Evolutionary conservation across 2,888 invertebrate species (phyloP).

Genomic region (Resseliella maxima): DNA sequence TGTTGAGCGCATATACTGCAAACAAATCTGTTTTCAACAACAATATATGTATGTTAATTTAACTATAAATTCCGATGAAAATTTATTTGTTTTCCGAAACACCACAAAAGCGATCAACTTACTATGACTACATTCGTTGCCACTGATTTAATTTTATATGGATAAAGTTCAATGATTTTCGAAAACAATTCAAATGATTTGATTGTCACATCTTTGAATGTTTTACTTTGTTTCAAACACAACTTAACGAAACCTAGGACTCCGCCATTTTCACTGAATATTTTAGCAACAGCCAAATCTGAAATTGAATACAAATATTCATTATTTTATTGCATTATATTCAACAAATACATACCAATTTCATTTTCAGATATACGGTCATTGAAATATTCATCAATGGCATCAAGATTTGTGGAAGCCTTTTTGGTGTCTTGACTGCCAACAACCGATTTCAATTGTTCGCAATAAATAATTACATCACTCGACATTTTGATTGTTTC

Average conservation of each 20-base stretch:
- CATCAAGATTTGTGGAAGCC: constrained; percentile 60
- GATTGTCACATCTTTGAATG: constrained; percentile 60
- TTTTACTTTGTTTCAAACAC: constrained; percentile 59
- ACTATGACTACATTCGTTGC: constrained; percentile 59
- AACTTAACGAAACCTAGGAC: constrained; percentile 60
- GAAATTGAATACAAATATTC: neutral
- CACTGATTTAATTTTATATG: too few relatives aligned
- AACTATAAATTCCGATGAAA: neutral
- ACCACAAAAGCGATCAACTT: constrained; percentile 38
- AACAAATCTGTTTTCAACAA: constrained; percentile 59
- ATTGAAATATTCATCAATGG: constrained; percentile 60
- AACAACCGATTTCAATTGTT: neutral
- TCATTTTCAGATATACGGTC: constrained; percentile 59
- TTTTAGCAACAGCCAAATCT: constrained; percentile 60
- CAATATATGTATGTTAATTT: neutral
- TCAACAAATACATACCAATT: constrained; percentile 59
- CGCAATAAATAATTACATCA: neutral
- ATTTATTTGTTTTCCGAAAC: neutral
- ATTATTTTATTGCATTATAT: neutral
- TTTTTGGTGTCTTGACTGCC: neutral
- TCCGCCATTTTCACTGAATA: constrained; percentile 60
- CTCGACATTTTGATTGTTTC: constrained; percentile 4
- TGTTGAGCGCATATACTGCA: constrained; percentile 59
- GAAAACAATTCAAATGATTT: constrained; percentile 61
- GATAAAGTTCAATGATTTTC: constrained; percentile 60